Base-by-base conservation (phyloP, 2,888 invertebrate genomes). In the Chesias legatella region DNA sequence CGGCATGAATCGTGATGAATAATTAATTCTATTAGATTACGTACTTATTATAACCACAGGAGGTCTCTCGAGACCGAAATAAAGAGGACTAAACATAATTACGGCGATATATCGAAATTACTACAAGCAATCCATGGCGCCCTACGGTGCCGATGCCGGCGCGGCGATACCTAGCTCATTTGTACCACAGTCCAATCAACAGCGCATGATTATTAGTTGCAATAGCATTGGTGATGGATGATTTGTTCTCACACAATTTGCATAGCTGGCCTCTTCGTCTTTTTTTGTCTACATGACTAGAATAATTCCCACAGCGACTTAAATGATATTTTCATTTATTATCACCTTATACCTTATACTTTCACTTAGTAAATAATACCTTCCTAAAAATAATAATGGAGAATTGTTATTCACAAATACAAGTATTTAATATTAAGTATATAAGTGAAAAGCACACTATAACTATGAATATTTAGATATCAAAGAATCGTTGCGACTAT, bases 1-100 rank as follows among this genome's bases (percentile, higher is more conserved):
- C 66, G 74, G 67, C 60, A 68, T 51, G 50, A 43, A 58, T 53
- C 56, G 56, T 63, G 61, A 66, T 66, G 61, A 69, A 72, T 73
- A 64, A 72, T 68, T 69, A 67, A 63, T 65, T 71, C 47, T 63
- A 69, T 73, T 67, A 64, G 44, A 61, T 63, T 66, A 54, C 45
- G 43, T 48, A 50, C 53, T 60, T 58, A 68, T 68, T 60, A 67
- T 56, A 63, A 48, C 70, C 50, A 42, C 67, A 58, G 73, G 73
- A 58, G 70, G 65, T 63, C 56, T 32, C 43, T 40, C 10, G 36
- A 21, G 38, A 45, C 31, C 43, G 34, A 49, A 45, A 49, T 58
- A 55, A 56, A 46, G 50, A 54, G 50, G 38, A 38, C 41, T 41
- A 41, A 44, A 47, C 56, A 45, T 48, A 51, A 60, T 60, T 58